Base-by-base conservation (phyloP, 2,113 vertebrate species). In the Cnemophilus loriae region DNA sequence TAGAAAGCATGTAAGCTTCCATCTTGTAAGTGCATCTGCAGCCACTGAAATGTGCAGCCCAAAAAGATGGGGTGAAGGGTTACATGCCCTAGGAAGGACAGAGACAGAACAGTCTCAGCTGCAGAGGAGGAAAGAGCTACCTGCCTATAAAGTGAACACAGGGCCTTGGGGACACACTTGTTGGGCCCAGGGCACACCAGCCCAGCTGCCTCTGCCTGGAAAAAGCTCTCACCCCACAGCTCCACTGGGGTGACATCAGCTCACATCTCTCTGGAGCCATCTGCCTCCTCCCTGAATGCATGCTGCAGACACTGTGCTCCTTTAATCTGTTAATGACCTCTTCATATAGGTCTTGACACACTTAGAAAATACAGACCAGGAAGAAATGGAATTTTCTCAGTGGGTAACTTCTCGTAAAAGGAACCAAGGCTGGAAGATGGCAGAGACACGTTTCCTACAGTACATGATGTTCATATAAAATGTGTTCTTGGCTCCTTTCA, bases 391-490 rank as follows among this genome's bases (percentile, higher is more conserved):
- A 92, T 77, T 78, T 88, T 89, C 56, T 96, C 0, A 84, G 60
- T 60, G 41, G 69, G 56, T 93, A 52, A 84, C 75, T 68, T 85
- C 68, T 88, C 75, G 19, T 78, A 41, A 86, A 81, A 86, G 71
- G 75, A 94, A 56, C 20, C 68, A 84, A 83, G 83, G 56, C 88
- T 95, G 79, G 77, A 94, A 96, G 90, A 97, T 90, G 95, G 83
- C 86, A 96, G 76, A 61, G 56, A 75, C 76, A 60, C 1, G 0
- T 87, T 92, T 94, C 68, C 82, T 97, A 14, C 83, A 89, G 93
- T 78, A 96, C 96, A 90, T 69, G 68, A 71, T 94, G 90, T 96
- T 95, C 96, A 81, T 61, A 92, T 92, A 96, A 97, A 96, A 96
- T 87, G 80, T 68, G 88, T 93, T 90, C 83, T 94, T 96, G 93